These are phyloP conservation scores for Bambusicola thoracicus DNA, from an alignment of 2,113 vertebrate species.

Conservation along the genomic window DNA sequence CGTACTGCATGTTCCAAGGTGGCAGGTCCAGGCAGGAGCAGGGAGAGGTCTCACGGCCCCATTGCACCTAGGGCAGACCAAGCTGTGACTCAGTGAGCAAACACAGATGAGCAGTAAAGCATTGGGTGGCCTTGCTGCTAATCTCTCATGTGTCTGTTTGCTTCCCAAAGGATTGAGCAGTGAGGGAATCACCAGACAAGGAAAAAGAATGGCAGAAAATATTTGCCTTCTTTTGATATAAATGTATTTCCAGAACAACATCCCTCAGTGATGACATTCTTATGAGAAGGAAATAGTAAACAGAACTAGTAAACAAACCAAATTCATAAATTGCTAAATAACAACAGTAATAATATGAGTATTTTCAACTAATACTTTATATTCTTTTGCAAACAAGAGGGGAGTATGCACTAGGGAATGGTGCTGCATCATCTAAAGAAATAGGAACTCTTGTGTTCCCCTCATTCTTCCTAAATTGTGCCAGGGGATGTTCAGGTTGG, in stretches of 20 bases:
- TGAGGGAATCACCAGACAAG: neutral
- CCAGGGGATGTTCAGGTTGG: too few species aligned
- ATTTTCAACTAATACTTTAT: neutral
- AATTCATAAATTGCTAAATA: neutral
- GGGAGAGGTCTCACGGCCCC: neutral
- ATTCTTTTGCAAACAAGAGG: neutral
- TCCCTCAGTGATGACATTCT: neutral
- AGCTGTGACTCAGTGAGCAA: slow-evolving; percentile 33
- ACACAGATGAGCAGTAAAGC: neutral
- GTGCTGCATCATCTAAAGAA: neutral
- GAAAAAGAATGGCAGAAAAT: neutral
- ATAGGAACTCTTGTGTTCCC: neutral
- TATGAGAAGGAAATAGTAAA: neutral
- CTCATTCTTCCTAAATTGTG: neutral
- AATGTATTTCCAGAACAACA: neutral
- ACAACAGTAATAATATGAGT: neutral
- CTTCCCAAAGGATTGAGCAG: neutral
- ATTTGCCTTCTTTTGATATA: neutral
- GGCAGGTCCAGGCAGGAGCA: slow-evolving; percentile 46
- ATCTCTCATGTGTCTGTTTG: neutral
- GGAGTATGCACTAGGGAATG: neutral
- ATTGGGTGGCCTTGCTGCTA: neutral
- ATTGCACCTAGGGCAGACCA: neutral
- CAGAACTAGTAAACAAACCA: neutral
- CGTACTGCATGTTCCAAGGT: neutral